phyloP scores from a whole-genome alignment of 2,888 invertebrate species.

The Drosophila maculinotata region DNA sequence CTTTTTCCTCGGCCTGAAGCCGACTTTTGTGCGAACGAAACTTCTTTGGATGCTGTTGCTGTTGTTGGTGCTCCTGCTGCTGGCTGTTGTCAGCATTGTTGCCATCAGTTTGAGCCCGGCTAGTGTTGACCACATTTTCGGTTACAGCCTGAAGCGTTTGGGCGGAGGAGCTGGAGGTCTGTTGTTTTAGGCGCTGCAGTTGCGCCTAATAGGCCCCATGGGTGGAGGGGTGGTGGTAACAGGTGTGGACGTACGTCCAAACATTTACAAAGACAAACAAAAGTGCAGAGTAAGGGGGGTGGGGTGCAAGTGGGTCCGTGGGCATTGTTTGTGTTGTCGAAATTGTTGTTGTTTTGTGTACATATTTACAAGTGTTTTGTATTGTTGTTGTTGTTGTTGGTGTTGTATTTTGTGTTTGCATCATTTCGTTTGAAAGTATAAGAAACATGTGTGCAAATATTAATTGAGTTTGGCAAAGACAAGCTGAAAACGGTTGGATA shows the following conservation, averaged over 20 bases:
- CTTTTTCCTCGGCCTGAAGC: conserved; percentile 46
- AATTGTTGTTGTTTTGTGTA: conserved; percentile 42
- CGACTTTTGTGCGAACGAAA: conserved; percentile 57
- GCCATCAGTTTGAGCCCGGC: conserved; percentile 15
- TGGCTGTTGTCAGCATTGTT: conserved; percentile 10
- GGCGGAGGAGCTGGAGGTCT: conserved; percentile 40
- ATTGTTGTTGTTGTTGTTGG: conserved; percentile 45
- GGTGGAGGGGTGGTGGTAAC: background rate
- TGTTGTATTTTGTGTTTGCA: conserved; percentile 61
- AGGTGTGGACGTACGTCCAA: conserved; percentile 30
- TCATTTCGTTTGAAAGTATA: conserved; percentile 75
- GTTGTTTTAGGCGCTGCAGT: conserved; percentile 62
- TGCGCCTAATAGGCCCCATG: conserved; percentile 57
- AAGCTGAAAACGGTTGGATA: conserved; percentile 37
- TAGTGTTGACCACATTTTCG: conserved; percentile 54
- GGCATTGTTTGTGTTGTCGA: conserved; percentile 31
- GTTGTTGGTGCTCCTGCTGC: conserved; percentile 12
- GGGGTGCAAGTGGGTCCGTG: conserved; percentile 59
- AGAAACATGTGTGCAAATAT: conserved; percentile 80
- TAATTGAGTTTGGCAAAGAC: conserved; percentile 70
- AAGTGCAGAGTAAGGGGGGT: too few species aligned
- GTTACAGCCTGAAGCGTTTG: conserved; percentile 43
- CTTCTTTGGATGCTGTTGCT: conserved; percentile 45
- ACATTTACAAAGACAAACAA: conserved; percentile 77
- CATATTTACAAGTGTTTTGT: conserved; percentile 46